These are phyloP conservation scores for Phymanthus crucifer DNA, from an alignment of 92 coral and sea anemone genomes.

Conservation along the genomic window DNA sequence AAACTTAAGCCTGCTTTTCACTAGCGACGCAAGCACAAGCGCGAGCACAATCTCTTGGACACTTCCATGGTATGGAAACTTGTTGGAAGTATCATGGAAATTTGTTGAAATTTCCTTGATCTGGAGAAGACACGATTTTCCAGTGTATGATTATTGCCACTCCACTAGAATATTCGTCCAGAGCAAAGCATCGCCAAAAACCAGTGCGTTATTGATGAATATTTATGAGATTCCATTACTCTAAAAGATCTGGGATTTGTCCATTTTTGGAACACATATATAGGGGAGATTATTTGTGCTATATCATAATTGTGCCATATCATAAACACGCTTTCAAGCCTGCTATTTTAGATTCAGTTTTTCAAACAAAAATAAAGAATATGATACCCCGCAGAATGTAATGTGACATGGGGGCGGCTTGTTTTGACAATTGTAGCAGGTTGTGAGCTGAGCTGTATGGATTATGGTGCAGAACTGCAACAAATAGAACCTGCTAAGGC, in stretches of 20 bases:
- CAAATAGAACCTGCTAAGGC: too few relatives aligned
- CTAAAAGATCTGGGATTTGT: background rate
- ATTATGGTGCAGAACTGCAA: background rate
- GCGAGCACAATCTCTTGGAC: too few relatives aligned
- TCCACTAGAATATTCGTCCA: background rate
- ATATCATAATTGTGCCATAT: too few relatives aligned
- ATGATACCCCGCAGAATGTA: background rate
- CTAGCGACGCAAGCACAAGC: too few relatives aligned
- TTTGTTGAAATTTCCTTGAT: too few relatives aligned
- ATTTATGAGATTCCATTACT: background rate
- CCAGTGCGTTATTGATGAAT: background rate
- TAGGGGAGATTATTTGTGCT: too few relatives aligned
- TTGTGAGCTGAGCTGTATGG: conserved; percentile 7
- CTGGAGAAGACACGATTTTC: too few relatives aligned
- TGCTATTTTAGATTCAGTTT: too few relatives aligned
- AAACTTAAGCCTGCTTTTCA: too few relatives aligned
- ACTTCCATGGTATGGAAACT: too few relatives aligned
- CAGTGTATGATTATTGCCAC: background rate
- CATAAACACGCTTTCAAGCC: too few relatives aligned
- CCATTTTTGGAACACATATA: background rate
- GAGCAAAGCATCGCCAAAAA: background rate
- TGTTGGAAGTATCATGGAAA: too few relatives aligned
- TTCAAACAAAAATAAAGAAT: background rate
- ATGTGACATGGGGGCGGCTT: background rate
- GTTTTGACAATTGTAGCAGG: conserved; percentile 1